phyloP scores from a whole-genome alignment of 1,140 invertebrate genomes.

The Drosophila saltans region DNA sequence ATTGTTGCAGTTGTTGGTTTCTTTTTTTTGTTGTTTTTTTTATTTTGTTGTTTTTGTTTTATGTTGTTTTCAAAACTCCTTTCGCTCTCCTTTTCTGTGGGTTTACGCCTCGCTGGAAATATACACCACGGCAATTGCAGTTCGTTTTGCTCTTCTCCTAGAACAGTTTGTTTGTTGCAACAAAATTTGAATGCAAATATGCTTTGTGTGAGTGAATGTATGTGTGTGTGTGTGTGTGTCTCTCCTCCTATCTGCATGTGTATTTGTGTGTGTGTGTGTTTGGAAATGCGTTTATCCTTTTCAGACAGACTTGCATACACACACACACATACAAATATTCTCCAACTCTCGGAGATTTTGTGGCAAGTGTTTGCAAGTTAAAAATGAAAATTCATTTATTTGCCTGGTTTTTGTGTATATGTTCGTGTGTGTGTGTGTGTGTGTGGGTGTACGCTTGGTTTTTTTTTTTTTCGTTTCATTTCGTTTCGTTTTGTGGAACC shows the following conservation, averaged over 20 bases:
- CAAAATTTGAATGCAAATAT: constrained; percentile 69
- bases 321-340: constrained; percentile 25
- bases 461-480: constrained; percentile 32
- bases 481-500: constrained; percentile 13
- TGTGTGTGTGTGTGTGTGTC: constrained; percentile 9
- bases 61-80: constrained; percentile 7
- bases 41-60: too few relatives aligned
- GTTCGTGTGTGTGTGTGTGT: too few relatives aligned
- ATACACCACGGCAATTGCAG: constrained; percentile 56
- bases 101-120: constrained; percentile 55
- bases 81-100: constrained; percentile 46
- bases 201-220: constrained; percentile 48
- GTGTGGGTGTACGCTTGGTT: background rate
- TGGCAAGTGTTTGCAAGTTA: constrained; percentile 56
- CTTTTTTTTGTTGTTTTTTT: background rate
- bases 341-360: constrained; percentile 54
- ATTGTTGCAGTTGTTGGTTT: constrained; percentile 28
- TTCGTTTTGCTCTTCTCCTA: constrained; percentile 33
- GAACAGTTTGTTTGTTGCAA: constrained; percentile 54
- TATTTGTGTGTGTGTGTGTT: constrained; percentile 22
- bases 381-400: constrained; percentile 66
- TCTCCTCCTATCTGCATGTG: background rate
- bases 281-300: constrained; percentile 56
- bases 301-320: constrained; percentile 27
- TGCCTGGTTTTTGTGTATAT: constrained; percentile 9